phyloP scores from a whole-genome alignment of 2,113 vertebrate genomes.

The Hydropotes inermis region DNA sequence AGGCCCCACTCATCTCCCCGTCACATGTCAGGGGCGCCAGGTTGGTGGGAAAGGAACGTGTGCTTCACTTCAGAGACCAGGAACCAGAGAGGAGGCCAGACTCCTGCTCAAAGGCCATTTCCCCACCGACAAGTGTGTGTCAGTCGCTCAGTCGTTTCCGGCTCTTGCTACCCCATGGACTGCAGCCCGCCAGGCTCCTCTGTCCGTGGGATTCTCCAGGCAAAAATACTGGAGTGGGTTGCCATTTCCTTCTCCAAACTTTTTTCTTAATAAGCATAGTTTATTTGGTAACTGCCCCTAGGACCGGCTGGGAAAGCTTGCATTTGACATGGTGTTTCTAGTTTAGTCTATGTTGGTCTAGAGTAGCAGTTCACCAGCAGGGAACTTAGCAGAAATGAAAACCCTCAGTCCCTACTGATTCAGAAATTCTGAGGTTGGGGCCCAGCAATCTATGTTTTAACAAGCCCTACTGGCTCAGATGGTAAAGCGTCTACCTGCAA shows the following conservation, averaged over 20 bases:
- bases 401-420: not conserved
- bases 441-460: not conserved
- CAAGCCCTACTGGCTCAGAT: not conserved
- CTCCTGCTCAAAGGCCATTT: not conserved
- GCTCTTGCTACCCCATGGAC: accelerated
- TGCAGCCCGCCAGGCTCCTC: not conserved
- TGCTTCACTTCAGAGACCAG: not conserved
- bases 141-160: not conserved
- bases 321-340: not conserved
- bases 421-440: not conserved
- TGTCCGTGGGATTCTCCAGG: not conserved
- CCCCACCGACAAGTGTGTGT: not conserved
- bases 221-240: not conserved
- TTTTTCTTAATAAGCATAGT: not conserved
- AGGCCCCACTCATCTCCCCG: accelerated
- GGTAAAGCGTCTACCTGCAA: no score
- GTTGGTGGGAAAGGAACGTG: accelerated
- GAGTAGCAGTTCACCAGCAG: not conserved
- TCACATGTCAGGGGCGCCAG: not conserved
- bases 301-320: not conserved
- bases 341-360: not conserved
- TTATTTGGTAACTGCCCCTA: not conserved
- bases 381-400: not conserved
- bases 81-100: not conserved
- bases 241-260: not conserved